These are phyloP conservation scores for Sus cebifrons DNA, from an alignment of 2,797 vertebrate species.

Conservation along the genomic window DNA sequence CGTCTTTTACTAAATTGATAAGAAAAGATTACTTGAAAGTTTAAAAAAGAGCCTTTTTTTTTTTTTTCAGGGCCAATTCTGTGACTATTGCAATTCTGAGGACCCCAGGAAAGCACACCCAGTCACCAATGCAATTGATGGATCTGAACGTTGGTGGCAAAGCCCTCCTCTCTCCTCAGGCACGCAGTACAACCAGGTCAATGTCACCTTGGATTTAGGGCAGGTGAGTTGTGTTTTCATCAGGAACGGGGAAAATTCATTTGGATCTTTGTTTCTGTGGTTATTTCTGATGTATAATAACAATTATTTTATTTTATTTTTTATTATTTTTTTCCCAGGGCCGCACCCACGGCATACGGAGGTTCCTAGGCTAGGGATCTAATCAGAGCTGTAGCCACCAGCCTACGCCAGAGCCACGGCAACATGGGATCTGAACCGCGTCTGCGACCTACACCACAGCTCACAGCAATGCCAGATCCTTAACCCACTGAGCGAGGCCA, in stretches of 20 bases:
- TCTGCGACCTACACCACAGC: too few species aligned
- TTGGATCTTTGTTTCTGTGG: constrained; percentile 7
- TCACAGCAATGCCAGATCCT: too few species aligned
- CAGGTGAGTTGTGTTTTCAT: constrained; percentile 92
- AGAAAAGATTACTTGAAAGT: constrained; percentile 54
- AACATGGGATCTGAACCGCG: too few species aligned
- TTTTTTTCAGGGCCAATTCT: constrained; percentile 94
- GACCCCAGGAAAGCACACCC: constrained; percentile 95
- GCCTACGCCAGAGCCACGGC: too few species aligned
- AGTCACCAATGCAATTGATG: constrained; percentile 94
- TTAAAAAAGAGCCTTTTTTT: neutral
- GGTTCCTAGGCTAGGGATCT: too few species aligned
- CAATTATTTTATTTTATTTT: neutral
- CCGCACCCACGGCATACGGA: too few species aligned
- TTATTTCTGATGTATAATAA: neutral
- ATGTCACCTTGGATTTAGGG: constrained; percentile 96
- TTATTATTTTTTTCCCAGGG: neutral
- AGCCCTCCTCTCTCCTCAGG: constrained; percentile 97
- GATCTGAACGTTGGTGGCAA: constrained; percentile 98
- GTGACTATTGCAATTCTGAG: constrained; percentile 94
- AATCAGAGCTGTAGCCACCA: too few species aligned
- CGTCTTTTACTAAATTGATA: neutral
- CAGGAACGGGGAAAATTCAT: neutral
- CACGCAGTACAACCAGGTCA: constrained; percentile 94
- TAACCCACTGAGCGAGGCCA: too few species aligned